Percentiles rank a stretch among this genome's conserved stretches.
phyloP scores from a whole-genome alignment of 2,113 vertebrate genomes.

The Clupea harengus region DNA sequence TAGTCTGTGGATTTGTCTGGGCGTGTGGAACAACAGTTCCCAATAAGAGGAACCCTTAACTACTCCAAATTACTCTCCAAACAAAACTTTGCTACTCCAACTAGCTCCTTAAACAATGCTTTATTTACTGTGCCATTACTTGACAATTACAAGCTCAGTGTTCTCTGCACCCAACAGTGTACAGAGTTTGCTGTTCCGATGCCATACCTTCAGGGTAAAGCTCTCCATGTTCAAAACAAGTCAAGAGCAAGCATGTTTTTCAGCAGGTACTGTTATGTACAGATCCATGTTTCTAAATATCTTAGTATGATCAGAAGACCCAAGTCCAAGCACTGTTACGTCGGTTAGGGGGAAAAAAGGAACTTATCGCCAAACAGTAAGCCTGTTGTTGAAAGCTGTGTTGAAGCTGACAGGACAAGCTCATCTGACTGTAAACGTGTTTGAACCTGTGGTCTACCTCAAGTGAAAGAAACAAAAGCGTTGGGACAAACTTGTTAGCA shows the following conservation, averaged over 20 bases:
- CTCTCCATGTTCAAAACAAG: background rate
- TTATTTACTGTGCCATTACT: conserved; percentile 2
- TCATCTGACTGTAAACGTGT: background rate
- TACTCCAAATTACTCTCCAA: background rate
- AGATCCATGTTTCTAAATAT: background rate
- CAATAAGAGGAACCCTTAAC: background rate
- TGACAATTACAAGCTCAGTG: background rate
- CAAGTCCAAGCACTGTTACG: background rate
- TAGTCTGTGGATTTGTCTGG: conserved; percentile 41
- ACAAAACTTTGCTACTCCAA: background rate
- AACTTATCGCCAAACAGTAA: background rate
- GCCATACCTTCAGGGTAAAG: background rate
- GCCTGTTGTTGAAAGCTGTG: background rate
- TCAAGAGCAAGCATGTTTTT: background rate
- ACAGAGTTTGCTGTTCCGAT: background rate
- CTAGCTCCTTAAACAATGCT: background rate
- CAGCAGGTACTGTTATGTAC: background rate
- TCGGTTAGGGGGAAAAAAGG: background rate
- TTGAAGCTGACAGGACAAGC: background rate
- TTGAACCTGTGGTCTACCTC: background rate
- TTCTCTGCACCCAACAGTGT: background rate
- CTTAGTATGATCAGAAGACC: background rate
- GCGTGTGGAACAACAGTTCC: conserved; percentile 25
- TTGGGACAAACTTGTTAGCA: background rate
- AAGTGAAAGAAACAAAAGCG: background rate